Percentiles rank a stretch among this genome's conserved stretches.
These are phyloP conservation scores for Eptesicus fuscus DNA, from an alignment of 2,113 vertebrate genomes.

Conservation along the genomic window DNA sequence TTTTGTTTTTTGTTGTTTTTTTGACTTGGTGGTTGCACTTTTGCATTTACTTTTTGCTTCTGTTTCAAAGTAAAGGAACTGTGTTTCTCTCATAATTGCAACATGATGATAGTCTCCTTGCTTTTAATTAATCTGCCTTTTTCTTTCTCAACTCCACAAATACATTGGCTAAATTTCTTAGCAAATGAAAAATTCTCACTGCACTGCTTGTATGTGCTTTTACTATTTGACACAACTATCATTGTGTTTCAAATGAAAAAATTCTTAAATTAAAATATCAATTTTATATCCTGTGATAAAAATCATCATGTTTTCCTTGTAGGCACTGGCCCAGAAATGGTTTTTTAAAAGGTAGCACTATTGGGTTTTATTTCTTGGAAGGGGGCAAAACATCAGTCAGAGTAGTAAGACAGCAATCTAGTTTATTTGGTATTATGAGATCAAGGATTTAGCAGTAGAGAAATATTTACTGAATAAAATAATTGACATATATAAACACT, in stretches of 20 bases:
- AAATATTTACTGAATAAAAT: constrained; percentile 52
- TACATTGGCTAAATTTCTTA: constrained; percentile 49
- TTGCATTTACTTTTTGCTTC: constrained; percentile 50
- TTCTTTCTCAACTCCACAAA: constrained; percentile 19
- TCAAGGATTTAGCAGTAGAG: constrained; percentile 41
- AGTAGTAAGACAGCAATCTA: constrained; percentile 34
- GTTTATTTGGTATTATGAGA: constrained; percentile 49
- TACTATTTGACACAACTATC: background rate
- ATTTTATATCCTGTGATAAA: constrained; percentile 48
- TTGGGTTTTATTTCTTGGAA: constrained; percentile 56
- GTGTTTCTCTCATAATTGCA: constrained; percentile 26
- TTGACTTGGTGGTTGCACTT: background rate
- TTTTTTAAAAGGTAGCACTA: background rate
- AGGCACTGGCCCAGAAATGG: background rate
- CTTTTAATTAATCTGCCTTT: constrained; percentile 60
- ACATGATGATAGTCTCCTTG: constrained; percentile 2
- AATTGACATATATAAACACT: constrained; percentile 50
- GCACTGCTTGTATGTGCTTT: background rate
- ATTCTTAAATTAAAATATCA: constrained; percentile 23
- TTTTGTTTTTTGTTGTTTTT: background rate
- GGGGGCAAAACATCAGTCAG: constrained; percentile 7
- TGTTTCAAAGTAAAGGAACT: constrained; percentile 49
- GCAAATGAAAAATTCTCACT: constrained; percentile 32
- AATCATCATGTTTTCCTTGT: background rate
- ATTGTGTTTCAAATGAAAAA: constrained; percentile 22